Evolutionary conservation across 2,888 invertebrate species (phyloP).

Genomic region (Electrophaes corylata): DNA sequence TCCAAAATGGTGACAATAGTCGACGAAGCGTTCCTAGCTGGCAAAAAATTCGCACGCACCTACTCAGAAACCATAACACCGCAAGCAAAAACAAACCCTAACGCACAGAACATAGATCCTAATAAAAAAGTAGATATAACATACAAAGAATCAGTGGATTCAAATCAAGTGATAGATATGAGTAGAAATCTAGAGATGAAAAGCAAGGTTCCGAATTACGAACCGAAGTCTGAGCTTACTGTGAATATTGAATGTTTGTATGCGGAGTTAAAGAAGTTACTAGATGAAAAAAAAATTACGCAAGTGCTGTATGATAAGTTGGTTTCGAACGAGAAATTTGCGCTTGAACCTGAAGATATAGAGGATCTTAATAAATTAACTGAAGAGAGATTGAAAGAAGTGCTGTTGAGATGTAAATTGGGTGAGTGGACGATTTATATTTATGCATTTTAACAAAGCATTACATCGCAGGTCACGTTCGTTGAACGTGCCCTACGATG

Average conservation of each 20-base stretch:
- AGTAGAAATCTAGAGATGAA: slow-evolving; percentile 52
- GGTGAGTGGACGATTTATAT: slow-evolving; percentile 54
- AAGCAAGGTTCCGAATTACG: slow-evolving; percentile 47
- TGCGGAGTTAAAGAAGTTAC: slow-evolving; percentile 59
- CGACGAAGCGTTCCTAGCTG: slow-evolving; percentile 89
- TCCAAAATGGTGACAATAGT: slow-evolving; percentile 94
- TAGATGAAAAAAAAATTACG: slow-evolving; percentile 72
- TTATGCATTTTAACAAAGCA: no score
- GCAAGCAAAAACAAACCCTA: slow-evolving; percentile 39
- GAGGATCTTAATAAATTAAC: slow-evolving; percentile 74
- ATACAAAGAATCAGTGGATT: slow-evolving; percentile 52
- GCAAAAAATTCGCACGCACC: slow-evolving; percentile 89
- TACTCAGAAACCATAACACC: slow-evolving; percentile 65
- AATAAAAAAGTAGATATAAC: slow-evolving; percentile 61
- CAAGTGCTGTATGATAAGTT: slow-evolving; percentile 70
- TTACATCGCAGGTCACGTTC: no score
- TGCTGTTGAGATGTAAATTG: slow-evolving; percentile 65
- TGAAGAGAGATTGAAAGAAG: slow-evolving; percentile 61
- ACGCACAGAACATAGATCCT: slow-evolving; percentile 35
- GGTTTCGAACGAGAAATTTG: slow-evolving; percentile 70
- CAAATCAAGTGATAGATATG: slow-evolving; percentile 48
- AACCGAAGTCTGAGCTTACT: slow-evolving; percentile 41
- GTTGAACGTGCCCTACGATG: no score
- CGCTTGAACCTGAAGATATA: slow-evolving; percentile 76
- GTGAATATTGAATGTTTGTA: slow-evolving; percentile 53